Evolutionary conservation across 2,797 vertebrate species (phyloP).

Genomic region (Nyctibius grandis): DNA sequence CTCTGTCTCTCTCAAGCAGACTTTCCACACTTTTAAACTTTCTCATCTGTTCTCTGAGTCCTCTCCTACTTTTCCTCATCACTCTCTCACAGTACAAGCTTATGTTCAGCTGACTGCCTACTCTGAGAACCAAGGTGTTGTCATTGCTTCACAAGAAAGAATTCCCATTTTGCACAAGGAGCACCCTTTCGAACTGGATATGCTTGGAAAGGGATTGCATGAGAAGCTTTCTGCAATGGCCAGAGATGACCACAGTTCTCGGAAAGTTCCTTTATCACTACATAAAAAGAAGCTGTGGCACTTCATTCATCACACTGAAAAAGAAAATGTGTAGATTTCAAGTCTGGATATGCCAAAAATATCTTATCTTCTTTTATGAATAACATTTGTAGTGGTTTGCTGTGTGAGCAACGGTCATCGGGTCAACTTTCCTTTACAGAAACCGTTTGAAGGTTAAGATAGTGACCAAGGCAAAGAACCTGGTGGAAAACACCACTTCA

Average conservation of each 20-base stretch:
- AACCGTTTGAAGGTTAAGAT: not conserved
- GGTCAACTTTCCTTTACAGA: not conserved
- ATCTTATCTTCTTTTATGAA: not conserved
- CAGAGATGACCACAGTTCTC: not conserved
- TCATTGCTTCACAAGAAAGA: not conserved
- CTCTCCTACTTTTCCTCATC: not conserved
- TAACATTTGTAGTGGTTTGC: not conserved
- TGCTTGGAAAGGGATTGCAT: not conserved
- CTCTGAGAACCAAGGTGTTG: not conserved
- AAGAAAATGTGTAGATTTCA: not conserved
- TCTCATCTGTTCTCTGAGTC: not conserved
- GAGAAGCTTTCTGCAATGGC: not conserved
- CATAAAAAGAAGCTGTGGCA: not conserved
- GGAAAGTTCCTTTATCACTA: not conserved
- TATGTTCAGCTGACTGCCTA: not conserved
- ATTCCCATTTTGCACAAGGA: not conserved
- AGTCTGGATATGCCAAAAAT: not conserved
- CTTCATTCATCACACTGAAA: not conserved
- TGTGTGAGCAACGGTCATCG: accelerated
- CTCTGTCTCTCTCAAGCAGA: not conserved
- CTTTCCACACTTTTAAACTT: not conserved
- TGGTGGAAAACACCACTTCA: not conserved
- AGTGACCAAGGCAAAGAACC: not conserved
- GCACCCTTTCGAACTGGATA: not conserved
- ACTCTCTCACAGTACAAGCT: not conserved